Percentiles rank a stretch among this genome's conserved stretches.
These are phyloP conservation scores for Tenodera sinensis DNA, from an alignment of 2,888 invertebrate genomes.

Conservation along the genomic window DNA sequence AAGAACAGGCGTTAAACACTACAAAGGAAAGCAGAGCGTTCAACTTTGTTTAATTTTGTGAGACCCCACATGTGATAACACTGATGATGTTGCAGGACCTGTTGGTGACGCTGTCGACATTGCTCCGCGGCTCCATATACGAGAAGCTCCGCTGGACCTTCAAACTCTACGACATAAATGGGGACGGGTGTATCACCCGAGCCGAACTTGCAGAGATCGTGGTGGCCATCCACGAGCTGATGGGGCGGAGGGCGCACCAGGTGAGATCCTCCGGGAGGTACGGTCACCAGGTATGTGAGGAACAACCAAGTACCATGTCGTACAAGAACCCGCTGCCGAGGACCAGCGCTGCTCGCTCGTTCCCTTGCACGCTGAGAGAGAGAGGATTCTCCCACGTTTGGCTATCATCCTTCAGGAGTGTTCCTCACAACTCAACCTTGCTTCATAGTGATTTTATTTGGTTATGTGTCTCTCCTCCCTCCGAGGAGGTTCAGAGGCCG, in stretches of 20 bases:
- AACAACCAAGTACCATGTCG: background rate
- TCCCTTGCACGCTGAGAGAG: background rate
- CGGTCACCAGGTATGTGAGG: conserved; percentile 16
- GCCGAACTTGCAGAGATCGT: conserved; percentile 86
- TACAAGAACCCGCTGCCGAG: background rate
- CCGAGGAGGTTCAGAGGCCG: too few species aligned
- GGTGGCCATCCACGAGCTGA: conserved; percentile 86
- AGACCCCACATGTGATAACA: too few species aligned
- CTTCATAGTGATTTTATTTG: background rate
- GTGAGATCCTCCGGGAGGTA: conserved; percentile 21
- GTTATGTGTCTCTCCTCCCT: too few species aligned
- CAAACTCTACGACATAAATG: conserved; percentile 92
- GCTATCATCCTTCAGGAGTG: background rate
- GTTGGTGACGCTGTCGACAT: conserved; percentile 85
- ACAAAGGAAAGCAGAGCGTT: too few species aligned
- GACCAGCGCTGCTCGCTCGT: background rate
- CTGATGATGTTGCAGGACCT: conserved; percentile 66
- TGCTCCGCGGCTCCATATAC: conserved; percentile 88
- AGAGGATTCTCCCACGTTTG: background rate
- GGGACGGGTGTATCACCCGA: conserved; percentile 91
- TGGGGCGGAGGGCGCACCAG: conserved; percentile 72
- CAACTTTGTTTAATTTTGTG: too few species aligned
- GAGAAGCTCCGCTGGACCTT: conserved; percentile 96
- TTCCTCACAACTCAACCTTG: background rate
- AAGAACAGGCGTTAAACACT: too few species aligned